A percentile compares a stretch with the other conserved stretches of the same genome.
Conservation (phyloP, 2,888 invertebrate species). For the Xylota segnis region DNA sequence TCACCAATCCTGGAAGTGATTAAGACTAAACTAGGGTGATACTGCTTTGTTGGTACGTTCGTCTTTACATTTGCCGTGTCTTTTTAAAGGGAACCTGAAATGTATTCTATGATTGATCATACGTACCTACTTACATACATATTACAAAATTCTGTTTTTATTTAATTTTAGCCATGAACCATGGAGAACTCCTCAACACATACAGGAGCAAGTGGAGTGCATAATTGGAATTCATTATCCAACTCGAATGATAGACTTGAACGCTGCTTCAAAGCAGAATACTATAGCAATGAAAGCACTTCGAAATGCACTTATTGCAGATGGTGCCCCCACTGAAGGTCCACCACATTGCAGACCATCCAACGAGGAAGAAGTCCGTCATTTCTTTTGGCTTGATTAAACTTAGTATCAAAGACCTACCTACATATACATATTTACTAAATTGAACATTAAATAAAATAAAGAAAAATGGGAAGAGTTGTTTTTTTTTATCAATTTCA, state of each 20-base stretch:
- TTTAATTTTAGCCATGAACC: conserved; percentile 87
- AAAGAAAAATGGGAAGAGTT: too few species aligned
- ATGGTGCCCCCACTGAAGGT: conserved; percentile 83
- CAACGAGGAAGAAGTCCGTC: conserved; percentile 88
- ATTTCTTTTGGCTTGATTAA: conserved; percentile 81
- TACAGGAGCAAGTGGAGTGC: conserved; percentile 88
- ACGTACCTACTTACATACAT: not conserved
- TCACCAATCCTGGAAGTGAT: too few species aligned
- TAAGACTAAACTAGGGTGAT: too few species aligned
- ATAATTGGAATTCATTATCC: conserved; percentile 89
- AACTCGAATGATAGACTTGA: conserved; percentile 88
- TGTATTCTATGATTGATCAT: not conserved
- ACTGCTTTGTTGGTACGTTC: too few species aligned
- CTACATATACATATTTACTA: not conserved
- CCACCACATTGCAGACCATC: conserved; percentile 89
- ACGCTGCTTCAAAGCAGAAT: conserved; percentile 86
- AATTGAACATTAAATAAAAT: conserved; percentile 14
- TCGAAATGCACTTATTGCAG: conserved; percentile 81
- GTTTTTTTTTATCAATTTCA: too few species aligned
- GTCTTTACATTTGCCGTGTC: too few species aligned
- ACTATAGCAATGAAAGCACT: conserved; percentile 85
- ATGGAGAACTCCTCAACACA: conserved; percentile 88
- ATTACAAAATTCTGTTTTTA: not conserved
- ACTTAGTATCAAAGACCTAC: not conserved
- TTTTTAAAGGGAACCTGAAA: too few species aligned